Percentiles rank a stretch among this genome's conserved stretches.
phyloP scores from a whole-genome alignment of 2,113 vertebrate genomes.

The Halichoerus grypus region DNA sequence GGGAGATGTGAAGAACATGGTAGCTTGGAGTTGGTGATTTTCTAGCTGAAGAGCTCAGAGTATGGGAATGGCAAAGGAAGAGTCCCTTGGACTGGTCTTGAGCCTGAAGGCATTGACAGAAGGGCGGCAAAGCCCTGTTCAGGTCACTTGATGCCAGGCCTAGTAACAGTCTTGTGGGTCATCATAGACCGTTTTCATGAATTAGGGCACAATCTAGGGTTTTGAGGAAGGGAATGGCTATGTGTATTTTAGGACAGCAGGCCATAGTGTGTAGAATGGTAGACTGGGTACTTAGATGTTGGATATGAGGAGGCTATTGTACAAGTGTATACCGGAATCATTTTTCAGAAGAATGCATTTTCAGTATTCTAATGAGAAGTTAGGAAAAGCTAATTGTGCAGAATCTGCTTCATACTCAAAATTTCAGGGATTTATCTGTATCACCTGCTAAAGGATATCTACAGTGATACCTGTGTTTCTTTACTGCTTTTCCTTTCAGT shows the following conservation, averaged over 20 bases:
- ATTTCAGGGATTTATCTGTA: neutral
- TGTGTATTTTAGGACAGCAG: neutral
- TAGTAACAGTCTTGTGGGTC: neutral
- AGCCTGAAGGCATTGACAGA: neutral
- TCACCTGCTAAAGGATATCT: neutral
- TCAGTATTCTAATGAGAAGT: neutral
- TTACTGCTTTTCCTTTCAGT: neutral
- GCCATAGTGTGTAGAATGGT: neutral
- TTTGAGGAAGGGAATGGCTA: neutral
- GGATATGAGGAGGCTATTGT: neutral
- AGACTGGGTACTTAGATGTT: neutral
- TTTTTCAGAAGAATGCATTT: neutral
- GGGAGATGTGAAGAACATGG: neutral
- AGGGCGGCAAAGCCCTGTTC: neutral
- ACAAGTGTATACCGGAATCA: neutral
- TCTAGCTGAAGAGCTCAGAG: neutral
- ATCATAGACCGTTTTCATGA: neutral
- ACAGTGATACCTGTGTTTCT: neutral
- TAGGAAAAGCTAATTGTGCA: slow-evolving; percentile 5
- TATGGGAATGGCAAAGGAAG: neutral
- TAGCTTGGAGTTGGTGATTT: neutral
- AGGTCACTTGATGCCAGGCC: too few relatives aligned
- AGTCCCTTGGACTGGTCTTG: neutral
- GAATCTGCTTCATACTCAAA: neutral
- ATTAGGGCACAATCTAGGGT: neutral